phyloP scores from a whole-genome alignment of 2,888 invertebrate genomes.

The Nymphalis urticae region DNA sequence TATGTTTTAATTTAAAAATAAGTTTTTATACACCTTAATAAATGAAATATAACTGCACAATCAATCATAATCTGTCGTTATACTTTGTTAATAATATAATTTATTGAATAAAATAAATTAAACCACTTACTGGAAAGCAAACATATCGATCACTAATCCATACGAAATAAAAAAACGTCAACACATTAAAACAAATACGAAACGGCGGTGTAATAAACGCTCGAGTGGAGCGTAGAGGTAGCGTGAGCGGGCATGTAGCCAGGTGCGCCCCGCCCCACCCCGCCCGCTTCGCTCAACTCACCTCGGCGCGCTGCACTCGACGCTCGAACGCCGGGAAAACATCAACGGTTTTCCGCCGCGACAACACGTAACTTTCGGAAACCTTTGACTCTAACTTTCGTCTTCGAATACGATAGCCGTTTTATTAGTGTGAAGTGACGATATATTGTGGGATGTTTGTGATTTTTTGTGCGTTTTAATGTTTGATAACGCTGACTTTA shows the following conservation, averaged over 20 bases:
- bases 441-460: constrained; percentile 74
- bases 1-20: too few relatives aligned
- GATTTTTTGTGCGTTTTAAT: constrained; percentile 51
- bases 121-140: constrained; percentile 4
- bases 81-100: background rate
- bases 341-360: constrained; percentile 77
- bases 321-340: constrained; percentile 79
- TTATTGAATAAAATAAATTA: constrained; percentile 1
- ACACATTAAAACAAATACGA: constrained; percentile 10
- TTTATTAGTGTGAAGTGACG: constrained; percentile 49
- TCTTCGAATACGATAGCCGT: constrained; percentile 35
- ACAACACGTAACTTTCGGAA: constrained; percentile 60
- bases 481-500: constrained; percentile 46
- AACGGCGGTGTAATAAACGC: background rate
- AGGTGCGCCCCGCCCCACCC: constrained; percentile 76
- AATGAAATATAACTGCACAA: background rate
- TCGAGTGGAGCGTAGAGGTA: constrained; percentile 13
- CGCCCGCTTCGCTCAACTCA: constrained; percentile 56
- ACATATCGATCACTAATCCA: constrained; percentile 1
- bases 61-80: background rate
- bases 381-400: constrained; percentile 51
- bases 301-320: constrained; percentile 72
- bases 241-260: constrained; percentile 57
- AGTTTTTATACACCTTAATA: background rate
- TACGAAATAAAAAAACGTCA: constrained; percentile 5